Conservation (phyloP, 64 coral and sea anemone species). For the Acropora tenuis region DNA sequence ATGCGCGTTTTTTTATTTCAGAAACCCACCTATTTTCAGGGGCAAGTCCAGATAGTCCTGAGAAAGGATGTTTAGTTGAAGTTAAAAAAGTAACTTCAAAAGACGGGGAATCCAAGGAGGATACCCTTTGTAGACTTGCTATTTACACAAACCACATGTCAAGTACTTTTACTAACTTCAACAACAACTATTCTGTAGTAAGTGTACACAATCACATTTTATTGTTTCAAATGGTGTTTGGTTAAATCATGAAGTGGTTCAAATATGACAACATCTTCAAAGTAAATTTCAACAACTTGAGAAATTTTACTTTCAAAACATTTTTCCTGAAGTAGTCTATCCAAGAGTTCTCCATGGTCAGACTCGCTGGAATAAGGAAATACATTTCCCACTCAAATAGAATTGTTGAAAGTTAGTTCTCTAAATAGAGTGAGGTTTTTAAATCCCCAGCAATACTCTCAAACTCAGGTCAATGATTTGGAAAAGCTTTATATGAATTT, state of each 20-base stretch:
- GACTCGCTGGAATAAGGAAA: constrained; percentile 59
- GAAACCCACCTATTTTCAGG: constrained; percentile 63
- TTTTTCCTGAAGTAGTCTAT: constrained; percentile 61
- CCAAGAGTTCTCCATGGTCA: constrained; percentile 62
- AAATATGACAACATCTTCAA: no score
- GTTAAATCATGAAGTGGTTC: no score
- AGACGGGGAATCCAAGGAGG: constrained; percentile 31
- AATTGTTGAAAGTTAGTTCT: constrained; percentile 36
- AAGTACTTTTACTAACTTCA: constrained; percentile 67
- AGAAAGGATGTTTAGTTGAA: constrained; percentile 45
- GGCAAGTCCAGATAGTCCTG: constrained; percentile 65
- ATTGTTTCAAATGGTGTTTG: no score
- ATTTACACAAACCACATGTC: constrained; percentile 61
- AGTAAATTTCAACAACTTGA: constrained; percentile 5
- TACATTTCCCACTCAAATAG: constrained; percentile 15
- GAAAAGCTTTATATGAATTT: no score
- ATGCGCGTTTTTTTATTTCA: constrained; percentile 62
- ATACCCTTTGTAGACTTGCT: constrained; percentile 53
- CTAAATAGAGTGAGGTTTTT: constrained; percentile 9
- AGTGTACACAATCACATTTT: constrained; percentile 19
- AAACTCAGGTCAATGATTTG: no score
- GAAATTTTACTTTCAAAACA: constrained; percentile 31
- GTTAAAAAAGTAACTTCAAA: constrained; percentile 66
- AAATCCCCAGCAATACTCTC: no score
- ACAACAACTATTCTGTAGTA: constrained; percentile 69